Percentiles rank a stretch among this genome's conserved stretches.
These are phyloP conservation scores for Ricordea florida DNA, from an alignment of 92 coral and sea anemone genomes.

Conservation along the genomic window DNA sequence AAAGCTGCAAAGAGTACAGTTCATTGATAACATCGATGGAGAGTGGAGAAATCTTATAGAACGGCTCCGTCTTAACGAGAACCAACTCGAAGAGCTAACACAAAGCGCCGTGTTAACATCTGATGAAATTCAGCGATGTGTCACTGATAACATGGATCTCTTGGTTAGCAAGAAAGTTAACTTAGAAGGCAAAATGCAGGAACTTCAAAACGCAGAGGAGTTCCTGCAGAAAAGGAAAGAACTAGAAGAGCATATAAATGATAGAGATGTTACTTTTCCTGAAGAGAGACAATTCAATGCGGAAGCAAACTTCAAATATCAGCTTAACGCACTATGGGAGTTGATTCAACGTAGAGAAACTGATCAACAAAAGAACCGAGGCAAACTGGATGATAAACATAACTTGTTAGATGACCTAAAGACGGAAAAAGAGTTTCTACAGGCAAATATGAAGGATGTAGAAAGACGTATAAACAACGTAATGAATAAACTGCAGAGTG, in stretches of 20 bases:
- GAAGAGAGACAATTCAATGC: no score
- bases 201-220: background rate
- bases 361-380: background rate
- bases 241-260: background rate
- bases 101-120: no score
- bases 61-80: no score
- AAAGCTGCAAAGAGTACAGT: no score
- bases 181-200: no score
- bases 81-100: no score
- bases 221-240: background rate
- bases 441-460: constrained; percentile 8
- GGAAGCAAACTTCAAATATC: background rate
- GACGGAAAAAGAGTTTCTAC: constrained; percentile 25
- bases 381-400: background rate
- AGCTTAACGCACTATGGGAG: constrained; percentile 11
- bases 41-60: no score
- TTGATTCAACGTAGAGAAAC: constrained; percentile 10
- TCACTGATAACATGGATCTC: no score
- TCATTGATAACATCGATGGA: no score
- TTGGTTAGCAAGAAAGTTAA: no score
- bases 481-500: background rate
- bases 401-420: background rate
- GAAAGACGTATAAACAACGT: background rate
- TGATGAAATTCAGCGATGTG: no score
- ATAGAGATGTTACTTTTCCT: no score